A percentile compares a stretch with the other conserved stretches of the same genome.
Conservation (phyloP, 2,113 vertebrate genomes). For the Daphoenositta chrysoptera region DNA sequence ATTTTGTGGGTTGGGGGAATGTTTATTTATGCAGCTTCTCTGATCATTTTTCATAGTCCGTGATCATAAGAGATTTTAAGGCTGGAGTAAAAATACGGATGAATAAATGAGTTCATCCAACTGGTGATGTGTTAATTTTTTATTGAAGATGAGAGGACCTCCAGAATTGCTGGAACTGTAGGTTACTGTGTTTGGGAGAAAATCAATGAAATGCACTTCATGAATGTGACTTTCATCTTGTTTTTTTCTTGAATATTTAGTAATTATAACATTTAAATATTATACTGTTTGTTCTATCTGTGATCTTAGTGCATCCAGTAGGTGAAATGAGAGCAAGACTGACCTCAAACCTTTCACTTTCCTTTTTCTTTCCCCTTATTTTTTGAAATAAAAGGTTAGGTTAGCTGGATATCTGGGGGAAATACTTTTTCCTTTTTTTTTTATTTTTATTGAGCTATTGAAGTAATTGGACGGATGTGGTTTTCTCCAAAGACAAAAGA, state of each 20-base stretch:
- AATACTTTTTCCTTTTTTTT: background rate
- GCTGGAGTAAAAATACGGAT: background rate
- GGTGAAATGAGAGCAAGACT: background rate
- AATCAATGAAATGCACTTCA: background rate
- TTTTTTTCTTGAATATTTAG: background rate
- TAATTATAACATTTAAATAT: background rate
- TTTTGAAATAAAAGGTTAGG: constrained; percentile 28
- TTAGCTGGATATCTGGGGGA: background rate
- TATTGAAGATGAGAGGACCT: background rate
- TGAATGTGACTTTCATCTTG: background rate
- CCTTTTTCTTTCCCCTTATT: background rate
- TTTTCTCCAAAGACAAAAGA: constrained; percentile 19
- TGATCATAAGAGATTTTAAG: background rate
- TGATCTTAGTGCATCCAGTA: background rate
- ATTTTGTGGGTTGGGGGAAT: rapidly evolving
- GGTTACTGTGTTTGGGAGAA: background rate
- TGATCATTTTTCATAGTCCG: background rate
- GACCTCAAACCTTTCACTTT: background rate
- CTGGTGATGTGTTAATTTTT: background rate
- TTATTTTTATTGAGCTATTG: constrained; percentile 39
- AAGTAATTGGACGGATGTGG: background rate
- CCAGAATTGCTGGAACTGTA: background rate
- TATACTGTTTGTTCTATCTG: background rate
- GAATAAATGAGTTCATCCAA: rapidly evolving
- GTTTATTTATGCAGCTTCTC: background rate